Evolutionary conservation across 2,113 vertebrate species (phyloP).

Genomic region (Pterocles orientalis): DNA sequence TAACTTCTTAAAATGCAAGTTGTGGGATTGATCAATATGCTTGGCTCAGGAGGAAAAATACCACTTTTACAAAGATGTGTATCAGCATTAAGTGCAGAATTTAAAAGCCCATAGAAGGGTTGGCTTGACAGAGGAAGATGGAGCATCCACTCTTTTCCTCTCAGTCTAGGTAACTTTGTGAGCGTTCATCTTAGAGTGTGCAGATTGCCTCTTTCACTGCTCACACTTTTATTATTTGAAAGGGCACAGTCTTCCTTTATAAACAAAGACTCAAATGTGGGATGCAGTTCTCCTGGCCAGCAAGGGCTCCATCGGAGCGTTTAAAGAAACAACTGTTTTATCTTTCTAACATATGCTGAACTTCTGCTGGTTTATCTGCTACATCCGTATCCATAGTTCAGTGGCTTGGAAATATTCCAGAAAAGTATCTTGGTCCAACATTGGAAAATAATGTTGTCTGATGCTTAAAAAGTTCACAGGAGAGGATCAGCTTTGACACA

Average conservation of each 20-base stretch:
- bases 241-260: neutral
- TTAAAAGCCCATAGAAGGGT: constrained; percentile 5
- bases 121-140: constrained; percentile 13
- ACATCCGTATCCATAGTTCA: neutral
- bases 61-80: neutral
- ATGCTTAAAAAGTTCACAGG: neutral
- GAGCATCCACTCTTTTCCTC: neutral
- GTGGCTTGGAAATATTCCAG: neutral
- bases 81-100: neutral
- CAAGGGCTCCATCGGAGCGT: neutral
- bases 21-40: neutral
- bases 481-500: neutral
- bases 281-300: neutral
- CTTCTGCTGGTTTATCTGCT: neutral
- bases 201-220: neutral
- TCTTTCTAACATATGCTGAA: neutral
- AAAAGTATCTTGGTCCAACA: neutral
- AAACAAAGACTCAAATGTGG: neutral
- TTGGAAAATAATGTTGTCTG: neutral
- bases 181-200: neutral
- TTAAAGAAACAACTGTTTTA: neutral
- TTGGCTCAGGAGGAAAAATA: constrained; percentile 17
- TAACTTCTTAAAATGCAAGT: neutral
- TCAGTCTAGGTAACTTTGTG: neutral
- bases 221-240: neutral